Evolutionary conservation across 2,797 vertebrate genomes (phyloP), one percentile per base, ranked within the genome.

Genomic region (Poeciliopsis paucimaculata): DNA sequence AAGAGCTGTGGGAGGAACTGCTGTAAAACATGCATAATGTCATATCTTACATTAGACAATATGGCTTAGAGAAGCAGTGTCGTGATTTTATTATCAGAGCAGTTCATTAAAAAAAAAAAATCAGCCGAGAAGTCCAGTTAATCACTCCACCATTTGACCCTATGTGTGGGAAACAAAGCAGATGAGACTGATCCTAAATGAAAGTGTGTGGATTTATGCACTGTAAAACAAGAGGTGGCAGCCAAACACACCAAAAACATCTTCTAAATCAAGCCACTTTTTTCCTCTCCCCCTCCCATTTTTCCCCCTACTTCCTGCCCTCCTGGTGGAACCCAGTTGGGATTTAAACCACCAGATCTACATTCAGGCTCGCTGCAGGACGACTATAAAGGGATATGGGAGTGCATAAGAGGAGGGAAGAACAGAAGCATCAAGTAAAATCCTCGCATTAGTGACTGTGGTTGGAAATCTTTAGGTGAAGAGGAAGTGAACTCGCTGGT

Each of bases 231-330:
- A 80, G 77, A 81, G 73, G 70, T 64, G 71, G 71, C 60, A 46
- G 64, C 73, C 46, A 18, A 16, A 74, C 78, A 81, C 62, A 81
- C 53, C 43, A 49, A 73, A 81, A 75, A 77, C 64, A 75, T 85
- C 51, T 87, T 85, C 85, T 72, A 81, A 91, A 89, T 88, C 85
- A 75, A 89, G 88, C 91, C 90, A 89, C 84, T 72, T 85, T 89
- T 83, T 90, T 49, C 47, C 47, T 2, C 90, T 82, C 80, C 76
- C 71, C 77, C 71, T 86, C 79, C 78, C 76, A 31, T 39, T 31
- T 36, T 55, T 51, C 2, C 10, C 10, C 10, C 41, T 93, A 82
- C 90, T 90, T 90, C 83, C 78, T 81, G 70, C 75, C 73, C 78
- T 77, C 76, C 79, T 76, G 0, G 0, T 57, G 85, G 83, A 84